Conservation (phyloP, 2,113 vertebrate genomes). For the Anolis sagrei region DNA sequence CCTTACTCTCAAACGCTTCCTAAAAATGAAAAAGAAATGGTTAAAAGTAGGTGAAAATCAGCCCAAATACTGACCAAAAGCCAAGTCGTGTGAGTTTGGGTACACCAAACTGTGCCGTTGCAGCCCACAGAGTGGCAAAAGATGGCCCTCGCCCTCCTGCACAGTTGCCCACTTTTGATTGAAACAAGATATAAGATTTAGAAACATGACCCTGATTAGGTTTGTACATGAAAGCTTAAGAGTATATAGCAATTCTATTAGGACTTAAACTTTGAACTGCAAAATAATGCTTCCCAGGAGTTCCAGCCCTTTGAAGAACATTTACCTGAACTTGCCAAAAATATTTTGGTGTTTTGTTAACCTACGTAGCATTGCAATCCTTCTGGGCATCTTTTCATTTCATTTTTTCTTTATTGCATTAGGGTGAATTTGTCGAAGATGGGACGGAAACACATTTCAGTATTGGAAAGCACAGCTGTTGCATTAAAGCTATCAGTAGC, state of each 20-base stretch:
- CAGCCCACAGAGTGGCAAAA: no score
- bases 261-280: neutral
- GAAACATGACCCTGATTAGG: neutral
- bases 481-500: slow-evolving; percentile 97
- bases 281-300: neutral
- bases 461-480: slow-evolving; percentile 89
- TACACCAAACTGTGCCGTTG: no score
- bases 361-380: slow-evolving; percentile 13
- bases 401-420: neutral
- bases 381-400: accelerated
- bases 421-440: slow-evolving; percentile 99
- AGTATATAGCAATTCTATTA: neutral
- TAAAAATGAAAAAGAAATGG: no score
- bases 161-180: no score
- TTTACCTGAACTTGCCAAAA: neutral
- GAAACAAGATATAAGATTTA: neutral
- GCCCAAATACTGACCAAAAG: no score
- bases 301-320: neutral
- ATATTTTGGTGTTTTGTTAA: neutral
- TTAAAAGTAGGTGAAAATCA: no score
- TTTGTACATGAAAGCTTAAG: neutral
- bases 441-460: slow-evolving; percentile 97
- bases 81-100: no score
- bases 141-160: no score
- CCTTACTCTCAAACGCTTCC: no score